These are phyloP conservation scores for Teleogryllus occipitalis DNA, from an alignment of 1,140 invertebrate species.

Conservation along the genomic window DNA sequence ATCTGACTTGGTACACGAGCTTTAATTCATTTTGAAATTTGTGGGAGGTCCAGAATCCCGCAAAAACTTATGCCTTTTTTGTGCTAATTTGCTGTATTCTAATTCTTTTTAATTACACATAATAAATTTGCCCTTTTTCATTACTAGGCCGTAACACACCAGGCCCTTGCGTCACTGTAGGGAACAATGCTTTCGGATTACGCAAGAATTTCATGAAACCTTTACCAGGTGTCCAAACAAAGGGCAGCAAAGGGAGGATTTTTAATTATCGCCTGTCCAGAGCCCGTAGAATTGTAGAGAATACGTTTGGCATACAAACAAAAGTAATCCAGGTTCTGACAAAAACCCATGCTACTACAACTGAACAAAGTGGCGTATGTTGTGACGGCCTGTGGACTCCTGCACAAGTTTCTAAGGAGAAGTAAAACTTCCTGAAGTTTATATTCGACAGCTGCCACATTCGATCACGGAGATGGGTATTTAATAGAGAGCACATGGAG, in stretches of 20 bases:
- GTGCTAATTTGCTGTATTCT: too few species aligned
- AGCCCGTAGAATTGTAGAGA: conserved; percentile 35
- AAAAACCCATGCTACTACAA: conserved; percentile 22
- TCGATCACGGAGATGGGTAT: conserved; percentile 25
- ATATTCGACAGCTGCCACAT: conserved; percentile 27
- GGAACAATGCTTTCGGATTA: conserved; percentile 31
- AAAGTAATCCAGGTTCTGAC: conserved; percentile 23
- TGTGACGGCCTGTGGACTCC: conserved; percentile 29
- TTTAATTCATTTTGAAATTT: too few species aligned
- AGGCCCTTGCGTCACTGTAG: conserved; percentile 33
- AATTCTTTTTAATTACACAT: too few species aligned
- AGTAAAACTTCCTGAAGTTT: conserved; percentile 27
- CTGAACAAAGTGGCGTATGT: conserved; percentile 27
- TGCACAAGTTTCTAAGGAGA: conserved; percentile 34
- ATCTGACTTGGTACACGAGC: too few species aligned
- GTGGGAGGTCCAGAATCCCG: too few species aligned
- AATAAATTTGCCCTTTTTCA: too few species aligned
- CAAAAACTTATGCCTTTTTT: too few species aligned
- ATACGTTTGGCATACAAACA: conserved; percentile 35
- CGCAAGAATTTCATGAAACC: conserved; percentile 29
- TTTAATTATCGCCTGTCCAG: conserved; percentile 31
- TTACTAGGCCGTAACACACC: conserved; percentile 19
- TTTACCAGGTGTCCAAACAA: conserved; percentile 26
- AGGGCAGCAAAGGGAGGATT: conserved; percentile 26
- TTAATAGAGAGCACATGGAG: conserved; percentile 24